Evolutionary conservation across 2,888 invertebrate genomes (phyloP), one percentile per base, ranked within the genome.

Genomic region (Drosophila paucipuncta): DNA sequence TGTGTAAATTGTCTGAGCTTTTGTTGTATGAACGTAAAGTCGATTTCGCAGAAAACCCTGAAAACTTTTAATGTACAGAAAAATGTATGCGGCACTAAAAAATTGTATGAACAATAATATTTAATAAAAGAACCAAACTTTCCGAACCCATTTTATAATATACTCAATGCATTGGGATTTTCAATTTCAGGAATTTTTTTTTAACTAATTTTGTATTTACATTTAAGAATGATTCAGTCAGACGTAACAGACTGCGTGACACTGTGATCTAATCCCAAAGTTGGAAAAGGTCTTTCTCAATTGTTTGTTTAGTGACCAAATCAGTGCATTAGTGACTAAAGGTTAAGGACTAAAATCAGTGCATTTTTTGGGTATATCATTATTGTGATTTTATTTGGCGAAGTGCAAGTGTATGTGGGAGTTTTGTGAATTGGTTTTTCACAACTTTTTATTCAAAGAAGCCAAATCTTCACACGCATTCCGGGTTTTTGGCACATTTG

Each of bases 41-140:
- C 16, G 22, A 35, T 25, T 54, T n/a, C 16, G 16, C 4, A 54
- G 18, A 35, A 35, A 54, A 35, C 4, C 10, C 35, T 11, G 5
- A 35, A 16, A 35, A 47, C 43, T 47, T 47, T 25, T 9, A 9
- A 47, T 25, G 22, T 47, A 25, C 25, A 28, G 18, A 50, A 50
- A 50, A 28, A 18, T 50, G 10, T 11, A 28, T 28, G 50, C 28
- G 50, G 28, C 18, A 18, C 18, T 50, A 25, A 16, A 25, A 47
- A 47, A 25, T 25, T 25, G 47, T 28, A 50, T 28, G 28, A 28
- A 50, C 28, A 28, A 50, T 28, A 28, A 50, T 50, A 28, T 50
- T 50, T 50, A 50, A 50, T 50, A 50, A 50, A 50, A 18, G 18
- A 50, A 28, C 18, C 16, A 50, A 28, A 50, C 50, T 28, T 28